Evolutionary conservation across 2,797 vertebrate genomes (phyloP).

Genomic region (Amblyopsis hoosieri): DNA sequence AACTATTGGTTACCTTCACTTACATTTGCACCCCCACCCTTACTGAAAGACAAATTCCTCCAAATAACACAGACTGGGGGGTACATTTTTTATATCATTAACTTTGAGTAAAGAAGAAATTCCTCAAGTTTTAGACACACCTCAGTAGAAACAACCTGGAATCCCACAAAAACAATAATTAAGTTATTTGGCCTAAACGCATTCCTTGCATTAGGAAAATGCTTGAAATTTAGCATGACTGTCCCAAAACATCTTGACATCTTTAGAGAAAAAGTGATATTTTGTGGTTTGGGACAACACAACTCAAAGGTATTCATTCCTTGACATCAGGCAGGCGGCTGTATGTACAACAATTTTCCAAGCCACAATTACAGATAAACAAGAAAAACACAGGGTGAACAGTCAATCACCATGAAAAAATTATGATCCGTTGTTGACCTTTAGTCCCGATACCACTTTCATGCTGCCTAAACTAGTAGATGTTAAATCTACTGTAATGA

Average conservation of each 20-base stretch:
- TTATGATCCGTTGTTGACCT: constrained; percentile 30
- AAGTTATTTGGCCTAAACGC: not conserved
- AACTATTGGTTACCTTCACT: constrained; percentile 39
- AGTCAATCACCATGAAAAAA: constrained; percentile 41
- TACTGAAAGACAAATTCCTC: constrained; percentile 14
- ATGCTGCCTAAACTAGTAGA: constrained; percentile 19
- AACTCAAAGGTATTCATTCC: constrained; percentile 20
- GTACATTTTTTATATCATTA: constrained; percentile 10
- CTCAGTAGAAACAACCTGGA: constrained; percentile 44
- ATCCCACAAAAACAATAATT: constrained; percentile 11
- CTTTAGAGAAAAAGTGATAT: constrained; percentile 20
- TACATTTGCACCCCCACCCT: constrained; percentile 18
- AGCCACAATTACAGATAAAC: constrained; percentile 24
- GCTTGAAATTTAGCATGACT: not conserved
- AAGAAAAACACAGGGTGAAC: constrained; percentile 19
- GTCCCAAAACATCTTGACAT: constrained; percentile 1
- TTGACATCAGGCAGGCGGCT: constrained; percentile 26
- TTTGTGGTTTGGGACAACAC: constrained; percentile 5
- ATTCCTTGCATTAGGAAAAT: constrained; percentile 17
- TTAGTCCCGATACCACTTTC: constrained; percentile 25
- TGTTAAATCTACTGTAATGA: not conserved
- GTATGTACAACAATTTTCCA: constrained; percentile 46
- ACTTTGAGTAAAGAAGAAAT: constrained; percentile 20
- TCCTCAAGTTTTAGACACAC: constrained; percentile 10
- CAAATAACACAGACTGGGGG: not conserved